phyloP scores from a whole-genome alignment of 2,888 invertebrate genomes.

The Lithodes maja region DNA sequence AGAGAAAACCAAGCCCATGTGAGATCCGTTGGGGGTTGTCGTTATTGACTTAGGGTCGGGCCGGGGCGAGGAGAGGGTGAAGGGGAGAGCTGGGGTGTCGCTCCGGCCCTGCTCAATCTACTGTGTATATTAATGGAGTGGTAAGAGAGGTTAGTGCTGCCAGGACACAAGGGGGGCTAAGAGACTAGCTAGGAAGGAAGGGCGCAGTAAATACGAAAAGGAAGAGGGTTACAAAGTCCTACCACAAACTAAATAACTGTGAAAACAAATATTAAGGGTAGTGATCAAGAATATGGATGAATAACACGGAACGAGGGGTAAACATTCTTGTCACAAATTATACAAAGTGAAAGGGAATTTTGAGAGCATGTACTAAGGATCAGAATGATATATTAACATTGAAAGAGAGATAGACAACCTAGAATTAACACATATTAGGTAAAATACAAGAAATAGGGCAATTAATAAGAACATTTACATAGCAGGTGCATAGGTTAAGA shows the following conservation, averaged over 20 bases:
- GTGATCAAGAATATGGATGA: background rate
- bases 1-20: constrained; percentile 41
- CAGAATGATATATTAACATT: too few species aligned
- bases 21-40: constrained; percentile 31
- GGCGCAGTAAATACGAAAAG: too few species aligned
- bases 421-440: too few species aligned
- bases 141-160: constrained; percentile 37
- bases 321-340: too few species aligned
- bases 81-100: constrained; percentile 19
- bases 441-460: too few species aligned
- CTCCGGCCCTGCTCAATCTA: constrained; percentile 45
- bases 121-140: constrained; percentile 52
- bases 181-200: too few species aligned
- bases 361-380: too few species aligned
- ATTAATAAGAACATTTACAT: too few species aligned
- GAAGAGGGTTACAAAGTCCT: background rate
- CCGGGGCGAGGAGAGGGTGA: constrained; percentile 13
- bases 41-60: constrained; percentile 46
- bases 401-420: too few species aligned
- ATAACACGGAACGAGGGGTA: background rate
- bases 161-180: background rate
- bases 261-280: background rate
- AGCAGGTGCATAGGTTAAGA: too few species aligned
- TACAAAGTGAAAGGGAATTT: too few species aligned
- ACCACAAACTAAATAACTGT: background rate